Percentiles rank a stretch among this genome's conserved stretches.
phyloP scores from a whole-genome alignment of 2,888 invertebrate genomes.

The Oligia fasciuncula region DNA sequence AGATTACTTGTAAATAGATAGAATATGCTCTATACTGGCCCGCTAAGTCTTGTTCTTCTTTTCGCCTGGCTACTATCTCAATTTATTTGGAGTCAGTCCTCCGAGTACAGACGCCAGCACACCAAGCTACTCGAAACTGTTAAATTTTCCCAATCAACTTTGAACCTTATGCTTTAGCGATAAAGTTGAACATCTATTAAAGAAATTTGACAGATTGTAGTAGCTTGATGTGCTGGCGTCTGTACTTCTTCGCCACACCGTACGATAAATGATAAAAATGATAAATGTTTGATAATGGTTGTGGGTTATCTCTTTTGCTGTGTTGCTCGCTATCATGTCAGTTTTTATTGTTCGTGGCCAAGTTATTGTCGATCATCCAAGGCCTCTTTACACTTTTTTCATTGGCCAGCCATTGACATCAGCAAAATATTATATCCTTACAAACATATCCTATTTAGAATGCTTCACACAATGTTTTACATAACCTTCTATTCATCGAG shows the following conservation, averaged over 20 bases:
- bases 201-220: too few relatives aligned
- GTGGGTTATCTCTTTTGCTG: background rate
- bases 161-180: too few relatives aligned
- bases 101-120: too few relatives aligned
- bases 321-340: background rate
- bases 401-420: background rate
- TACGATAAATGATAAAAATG: background rate
- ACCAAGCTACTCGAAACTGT: too few relatives aligned
- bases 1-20: background rate
- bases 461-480: constrained; percentile 26
- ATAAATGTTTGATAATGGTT: background rate
- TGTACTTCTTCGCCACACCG: background rate
- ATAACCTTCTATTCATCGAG: constrained; percentile 46
- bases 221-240: too few relatives aligned
- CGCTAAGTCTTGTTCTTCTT: background rate
- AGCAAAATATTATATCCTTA: constrained; percentile 15
- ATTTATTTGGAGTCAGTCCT: background rate
- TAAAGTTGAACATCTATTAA: too few relatives aligned
- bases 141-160: too few relatives aligned
- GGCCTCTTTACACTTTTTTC: background rate
- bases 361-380: background rate
- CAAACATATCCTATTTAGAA: constrained; percentile 14
- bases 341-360: background rate
- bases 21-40: too few relatives aligned
- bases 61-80: too few relatives aligned